Percentiles rank a stretch among this genome's conserved stretches.
Evolutionary conservation across 2,888 invertebrate genomes (phyloP).

Genomic region (Drepanosiphum platanoidis): DNA sequence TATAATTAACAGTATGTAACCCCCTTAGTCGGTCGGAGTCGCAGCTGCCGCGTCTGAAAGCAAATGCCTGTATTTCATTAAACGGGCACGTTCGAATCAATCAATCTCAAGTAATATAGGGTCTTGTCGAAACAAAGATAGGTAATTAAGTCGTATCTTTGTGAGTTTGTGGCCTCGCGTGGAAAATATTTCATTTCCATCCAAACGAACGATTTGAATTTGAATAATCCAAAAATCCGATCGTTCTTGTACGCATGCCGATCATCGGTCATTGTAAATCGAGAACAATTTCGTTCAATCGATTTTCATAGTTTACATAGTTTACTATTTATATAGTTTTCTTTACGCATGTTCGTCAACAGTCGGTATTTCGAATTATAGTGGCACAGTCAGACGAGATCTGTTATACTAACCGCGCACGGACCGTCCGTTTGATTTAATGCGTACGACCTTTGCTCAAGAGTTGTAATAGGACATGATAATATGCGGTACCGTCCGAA

Average conservation of each 20-base stretch:
- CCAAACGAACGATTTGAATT: background rate
- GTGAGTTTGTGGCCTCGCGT: background rate
- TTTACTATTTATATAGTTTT: background rate
- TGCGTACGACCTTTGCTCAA: slow-evolving; percentile 11
- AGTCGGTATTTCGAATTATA: background rate
- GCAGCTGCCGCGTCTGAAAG: slow-evolving; percentile 30
- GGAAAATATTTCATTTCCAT: background rate
- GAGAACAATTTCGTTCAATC: background rate
- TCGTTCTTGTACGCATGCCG: background rate
- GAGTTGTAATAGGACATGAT: slow-evolving; percentile 9
- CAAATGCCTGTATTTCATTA: slow-evolving; percentile 29
- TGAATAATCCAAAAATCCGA: background rate
- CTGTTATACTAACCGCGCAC: background rate
- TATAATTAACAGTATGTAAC: no score
- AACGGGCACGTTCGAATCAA: slow-evolving; percentile 19
- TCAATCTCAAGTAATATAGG: slow-evolving; percentile 11
- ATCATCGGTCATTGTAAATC: no score
- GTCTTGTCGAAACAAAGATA: background rate
- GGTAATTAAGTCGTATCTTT: slow-evolving; percentile 1
- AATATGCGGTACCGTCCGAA: slow-evolving; percentile 1
- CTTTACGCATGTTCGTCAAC: no score
- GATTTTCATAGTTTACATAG: no score
- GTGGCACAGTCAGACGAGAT: background rate
- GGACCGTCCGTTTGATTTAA: slow-evolving; percentile 21
- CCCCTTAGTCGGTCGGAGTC: background rate